These are phyloP conservation scores for Mellilla xanthometata DNA, from an alignment of 2,888 invertebrate species.

Conservation along the genomic window DNA sequence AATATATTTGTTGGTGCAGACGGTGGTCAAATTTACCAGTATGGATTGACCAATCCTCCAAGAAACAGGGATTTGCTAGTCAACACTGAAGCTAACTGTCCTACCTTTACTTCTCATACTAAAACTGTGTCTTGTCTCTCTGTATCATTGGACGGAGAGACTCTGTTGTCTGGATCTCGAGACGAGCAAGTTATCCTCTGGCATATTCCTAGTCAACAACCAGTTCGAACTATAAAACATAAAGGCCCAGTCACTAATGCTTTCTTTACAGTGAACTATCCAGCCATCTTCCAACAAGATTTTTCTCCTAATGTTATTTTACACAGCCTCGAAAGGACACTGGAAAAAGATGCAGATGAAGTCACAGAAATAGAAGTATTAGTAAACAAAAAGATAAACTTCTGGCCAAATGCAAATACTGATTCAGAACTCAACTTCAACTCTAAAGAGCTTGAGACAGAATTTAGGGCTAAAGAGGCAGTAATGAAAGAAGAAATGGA, in stretches of 20 bases:
- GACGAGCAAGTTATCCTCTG: conserved; percentile 90
- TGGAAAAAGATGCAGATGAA: conserved; percentile 78
- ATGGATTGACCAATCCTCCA: conserved; percentile 86
- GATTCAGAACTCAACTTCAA: conserved; percentile 32
- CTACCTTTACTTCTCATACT: conserved; percentile 86
- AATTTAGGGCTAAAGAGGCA: conserved; percentile 51
- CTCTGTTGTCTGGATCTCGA: conserved; percentile 89
- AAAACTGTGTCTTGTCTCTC: conserved; percentile 87
- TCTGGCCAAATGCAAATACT: conserved; percentile 57
- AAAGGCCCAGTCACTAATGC: conserved; percentile 90
- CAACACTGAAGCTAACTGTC: conserved; percentile 71
- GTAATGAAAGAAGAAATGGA: conserved; percentile 74
- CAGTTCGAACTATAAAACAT: conserved; percentile 86
- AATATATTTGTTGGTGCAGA: conserved; percentile 88
- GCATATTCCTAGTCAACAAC: conserved; percentile 90
- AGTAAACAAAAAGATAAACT: conserved; percentile 58
- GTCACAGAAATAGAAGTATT: conserved; percentile 68
- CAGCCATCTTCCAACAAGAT: conserved; percentile 82
- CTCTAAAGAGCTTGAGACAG: conserved; percentile 46
- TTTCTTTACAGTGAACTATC: conserved; percentile 83
- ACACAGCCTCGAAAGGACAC: conserved; percentile 84
- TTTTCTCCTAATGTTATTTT: conserved; percentile 82
- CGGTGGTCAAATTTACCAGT: conserved; percentile 87
- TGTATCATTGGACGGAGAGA: conserved; percentile 87
- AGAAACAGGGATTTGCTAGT: conserved; percentile 86